phyloP scores from a whole-genome alignment of 2,888 invertebrate species.

The Ormyrus thymus region DNA sequence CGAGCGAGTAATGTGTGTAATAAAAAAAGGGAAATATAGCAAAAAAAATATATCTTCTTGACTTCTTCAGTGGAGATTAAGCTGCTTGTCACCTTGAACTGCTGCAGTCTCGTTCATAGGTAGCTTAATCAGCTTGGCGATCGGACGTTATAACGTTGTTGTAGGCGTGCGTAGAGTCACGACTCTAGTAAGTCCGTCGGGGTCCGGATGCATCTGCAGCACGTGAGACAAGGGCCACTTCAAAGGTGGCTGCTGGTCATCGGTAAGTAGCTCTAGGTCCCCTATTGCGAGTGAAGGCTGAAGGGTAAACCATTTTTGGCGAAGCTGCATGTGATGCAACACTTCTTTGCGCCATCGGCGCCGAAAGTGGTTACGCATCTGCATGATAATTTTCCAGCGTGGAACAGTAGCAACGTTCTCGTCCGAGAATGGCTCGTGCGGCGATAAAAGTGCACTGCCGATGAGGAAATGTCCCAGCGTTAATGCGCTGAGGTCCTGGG shows the following conservation, averaged over 20 bases:
- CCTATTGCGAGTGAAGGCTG: too few relatives aligned
- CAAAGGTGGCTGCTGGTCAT: too few relatives aligned
- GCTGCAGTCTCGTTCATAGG: not conserved
- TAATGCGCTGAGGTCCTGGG: not conserved
- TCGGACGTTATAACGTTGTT: not conserved
- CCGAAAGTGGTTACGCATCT: not conserved
- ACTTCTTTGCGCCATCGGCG: not conserved
- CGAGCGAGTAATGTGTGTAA: too few relatives aligned
- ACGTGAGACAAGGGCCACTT: too few relatives aligned
- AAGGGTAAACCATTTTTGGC: not conserved
- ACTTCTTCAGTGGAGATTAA: too few relatives aligned
- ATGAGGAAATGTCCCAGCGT: not conserved
- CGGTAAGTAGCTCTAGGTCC: too few relatives aligned
- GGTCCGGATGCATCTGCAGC: not conserved
- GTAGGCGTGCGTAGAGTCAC: not conserved
- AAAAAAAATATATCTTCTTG: too few relatives aligned
- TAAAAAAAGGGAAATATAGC: too few relatives aligned
- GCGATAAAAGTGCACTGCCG: not conserved
- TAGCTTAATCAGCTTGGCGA: slow-evolving; percentile 30
- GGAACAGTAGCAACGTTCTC: not conserved
- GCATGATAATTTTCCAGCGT: not conserved
- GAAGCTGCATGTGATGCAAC: not conserved
- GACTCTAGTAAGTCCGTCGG: not conserved
- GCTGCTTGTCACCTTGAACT: too few relatives aligned
- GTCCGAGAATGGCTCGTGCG: not conserved